Conservation (phyloP, 2,797 vertebrate genomes). For the Picus viridis region DNA sequence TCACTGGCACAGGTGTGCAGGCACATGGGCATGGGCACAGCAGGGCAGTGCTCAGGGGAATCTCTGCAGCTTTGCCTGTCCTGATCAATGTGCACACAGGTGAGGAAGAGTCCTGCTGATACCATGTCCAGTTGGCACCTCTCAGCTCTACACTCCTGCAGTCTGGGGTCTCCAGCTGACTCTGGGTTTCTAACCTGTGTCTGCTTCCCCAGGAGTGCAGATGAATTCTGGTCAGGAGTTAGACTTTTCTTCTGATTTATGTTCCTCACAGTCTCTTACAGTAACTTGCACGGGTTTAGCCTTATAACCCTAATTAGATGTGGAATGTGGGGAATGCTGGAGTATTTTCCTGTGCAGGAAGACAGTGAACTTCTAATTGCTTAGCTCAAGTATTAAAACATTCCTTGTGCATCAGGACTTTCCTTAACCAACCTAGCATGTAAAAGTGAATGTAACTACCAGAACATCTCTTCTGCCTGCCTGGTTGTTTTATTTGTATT, state of each 20-base stretch:
- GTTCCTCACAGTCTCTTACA: slow-evolving; percentile 1
- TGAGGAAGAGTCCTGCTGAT: not conserved
- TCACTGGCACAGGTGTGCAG: fast-evolving
- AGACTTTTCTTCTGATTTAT: not conserved
- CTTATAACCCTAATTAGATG: slow-evolving; percentile 83
- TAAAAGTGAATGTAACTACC: slow-evolving; percentile 4
- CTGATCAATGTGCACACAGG: fast-evolving
- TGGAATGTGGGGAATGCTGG: slow-evolving; percentile 86
- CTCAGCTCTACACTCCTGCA: fast-evolving
- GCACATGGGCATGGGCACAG: fast-evolving
- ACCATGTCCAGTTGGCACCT: fast-evolving
- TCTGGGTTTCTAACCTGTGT: fast-evolving
- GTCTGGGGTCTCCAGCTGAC: not conserved
- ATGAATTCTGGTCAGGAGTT: not conserved
- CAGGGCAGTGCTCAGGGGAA: fast-evolving
- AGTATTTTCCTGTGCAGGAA: slow-evolving; percentile 82
- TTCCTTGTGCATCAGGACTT: slow-evolving; percentile 71
- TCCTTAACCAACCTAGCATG: not conserved
- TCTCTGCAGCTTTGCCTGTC: not conserved
- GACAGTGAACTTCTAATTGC: slow-evolving; percentile 80
- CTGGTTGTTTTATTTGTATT: not conserved
- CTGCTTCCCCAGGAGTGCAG: not conserved
- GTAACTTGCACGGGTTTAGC: slow-evolving; percentile 73
- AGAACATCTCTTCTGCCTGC: not conserved
- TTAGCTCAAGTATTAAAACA: slow-evolving; percentile 83